Base-by-base conservation (phyloP, 2,888 invertebrate species). In the Platycheirus albimanus region DNA sequence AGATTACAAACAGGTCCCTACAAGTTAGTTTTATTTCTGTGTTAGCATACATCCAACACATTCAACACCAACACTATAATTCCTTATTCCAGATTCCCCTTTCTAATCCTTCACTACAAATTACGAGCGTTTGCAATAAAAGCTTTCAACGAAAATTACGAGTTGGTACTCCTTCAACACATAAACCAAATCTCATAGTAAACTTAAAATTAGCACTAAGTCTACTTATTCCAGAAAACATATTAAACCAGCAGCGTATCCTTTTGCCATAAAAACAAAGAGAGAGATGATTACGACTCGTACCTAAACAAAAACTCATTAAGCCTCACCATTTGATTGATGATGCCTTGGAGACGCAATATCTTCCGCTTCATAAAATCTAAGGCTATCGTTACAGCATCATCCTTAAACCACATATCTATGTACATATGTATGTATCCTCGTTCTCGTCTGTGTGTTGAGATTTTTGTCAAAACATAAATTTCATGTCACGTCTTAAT, bases 381-480 rank as follows among this genome's bases (percentile, higher is more conserved):
- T 33, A 6, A 2, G 8, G 19, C 4, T 17, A 36, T 41, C 13
- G 11, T 19, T 10, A 56, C 8, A 2, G 15, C 15, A 51, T 3
- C n/a, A 17, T 36, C 33, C 19, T 36, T 54, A 4, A 38, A 36
- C 15, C 1, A 17, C 10, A 54, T 28, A 19, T 19, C 2, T n/a
- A 1, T 7, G 8, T 15, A 33, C n/a, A n/a, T n/a, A n/a, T n/a
- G n/a, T n/a, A n/a, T n/a, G n/a, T n/a, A n/a, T n/a, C n/a, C n/a
- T n/a, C n/a, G n/a, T n/a, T n/a, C n/a, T n/a, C n/a, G n/a, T n/a
- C n/a, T n/a, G n/a, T n/a, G n/a, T n/a, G n/a, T n/a, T n/a, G n/a
- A n/a, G n/a, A n/a, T n/a, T n/a, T 36, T 54, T 20, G 54, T 54
- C 54, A 38, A 20, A 56, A 38, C 4, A 17, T n/a, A 33, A 0